Evolutionary conservation across 2,797 vertebrate genomes (phyloP), one percentile per base, ranked within the genome.

Genomic region (Amblyopsis hoosieri): DNA sequence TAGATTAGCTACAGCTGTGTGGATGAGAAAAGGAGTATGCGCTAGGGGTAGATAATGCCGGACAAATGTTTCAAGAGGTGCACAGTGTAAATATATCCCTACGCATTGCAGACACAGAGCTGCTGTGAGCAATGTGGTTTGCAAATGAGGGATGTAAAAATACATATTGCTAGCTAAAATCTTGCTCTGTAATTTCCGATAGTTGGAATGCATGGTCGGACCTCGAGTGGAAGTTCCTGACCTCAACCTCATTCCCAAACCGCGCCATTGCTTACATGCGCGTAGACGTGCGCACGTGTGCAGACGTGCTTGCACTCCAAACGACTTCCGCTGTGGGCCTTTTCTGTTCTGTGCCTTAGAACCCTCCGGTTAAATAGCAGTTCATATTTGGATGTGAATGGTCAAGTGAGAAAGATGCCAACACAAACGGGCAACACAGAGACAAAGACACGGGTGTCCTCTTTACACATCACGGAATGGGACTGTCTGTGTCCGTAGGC

Each of bases 361-460:
- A 57, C 64, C 60, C 75, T 57, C 47, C 29, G 63, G 65, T 76
- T 82, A 78, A 79, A 79, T 73, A 75, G 75, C 78, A 60, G 86
- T 89, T 86, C 84, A 90, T 74, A 91, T 91, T 74, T 51, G 80
- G 85, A 91, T 87, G 76, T 68, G 87, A 83, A 81, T 88, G 78
- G 76, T 74, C 77, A 84, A 85, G 85, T 87, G 85, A 86, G 87
- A 90, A 85, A 78, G 62, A 77, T 66, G 74, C 78, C 79, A 83
- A 89, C 23, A 91, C 83, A 89, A 88, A 71, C 66, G 45, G 68
- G 72, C 76, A 78, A 54, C 64, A 52, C 67, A 73, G 51, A 85
- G 78, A 92, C 90, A 91, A 89, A 90, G 87, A 72, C 75, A 47
- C 71, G 23, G 87, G 85, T 93, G 88, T 92, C 76, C 78, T 85